phyloP scores from a whole-genome alignment of 2,113 vertebrate genomes.

The Ochotona curzoniae region DNA sequence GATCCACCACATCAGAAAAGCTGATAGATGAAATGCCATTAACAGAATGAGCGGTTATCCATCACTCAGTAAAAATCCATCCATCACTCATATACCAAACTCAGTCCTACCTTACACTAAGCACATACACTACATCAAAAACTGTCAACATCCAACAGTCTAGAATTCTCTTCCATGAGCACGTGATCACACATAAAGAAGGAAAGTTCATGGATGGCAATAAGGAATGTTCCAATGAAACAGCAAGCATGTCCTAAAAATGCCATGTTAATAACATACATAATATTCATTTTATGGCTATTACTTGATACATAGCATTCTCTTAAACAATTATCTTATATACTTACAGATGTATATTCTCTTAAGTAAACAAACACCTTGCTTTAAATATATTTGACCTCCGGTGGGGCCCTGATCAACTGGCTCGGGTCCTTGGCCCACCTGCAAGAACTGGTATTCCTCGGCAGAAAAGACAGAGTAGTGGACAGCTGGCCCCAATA shows the following conservation, averaged over 20 bases:
- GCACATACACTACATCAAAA: slow-evolving; percentile 38
- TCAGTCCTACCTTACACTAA: slow-evolving; percentile 49
- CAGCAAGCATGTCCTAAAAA: background rate
- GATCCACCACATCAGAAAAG: slow-evolving; percentile 69
- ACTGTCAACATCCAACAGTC: slow-evolving; percentile 46
- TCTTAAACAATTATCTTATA: background rate
- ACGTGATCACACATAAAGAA: slow-evolving; percentile 26
- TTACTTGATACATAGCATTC: background rate
- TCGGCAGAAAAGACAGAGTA: no score
- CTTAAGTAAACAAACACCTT: background rate
- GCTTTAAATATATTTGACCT: background rate
- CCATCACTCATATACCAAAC: slow-evolving; percentile 61
- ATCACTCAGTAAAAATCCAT: slow-evolving; percentile 68
- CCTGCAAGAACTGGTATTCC: no score
- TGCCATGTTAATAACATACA: background rate
- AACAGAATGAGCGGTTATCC: slow-evolving; percentile 63
- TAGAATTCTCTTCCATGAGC: slow-evolving; percentile 48
- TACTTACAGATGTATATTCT: no score
- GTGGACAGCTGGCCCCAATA: no score
- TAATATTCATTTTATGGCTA: background rate
- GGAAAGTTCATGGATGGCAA: background rate
- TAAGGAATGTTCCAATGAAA: background rate
- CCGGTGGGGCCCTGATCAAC: no score
- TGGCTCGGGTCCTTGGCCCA: no score
- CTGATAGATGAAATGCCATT: slow-evolving; percentile 75